These are phyloP conservation scores for Leptodactylus fallax DNA, from an alignment of 2,797 vertebrate species.

Conservation along the genomic window DNA sequence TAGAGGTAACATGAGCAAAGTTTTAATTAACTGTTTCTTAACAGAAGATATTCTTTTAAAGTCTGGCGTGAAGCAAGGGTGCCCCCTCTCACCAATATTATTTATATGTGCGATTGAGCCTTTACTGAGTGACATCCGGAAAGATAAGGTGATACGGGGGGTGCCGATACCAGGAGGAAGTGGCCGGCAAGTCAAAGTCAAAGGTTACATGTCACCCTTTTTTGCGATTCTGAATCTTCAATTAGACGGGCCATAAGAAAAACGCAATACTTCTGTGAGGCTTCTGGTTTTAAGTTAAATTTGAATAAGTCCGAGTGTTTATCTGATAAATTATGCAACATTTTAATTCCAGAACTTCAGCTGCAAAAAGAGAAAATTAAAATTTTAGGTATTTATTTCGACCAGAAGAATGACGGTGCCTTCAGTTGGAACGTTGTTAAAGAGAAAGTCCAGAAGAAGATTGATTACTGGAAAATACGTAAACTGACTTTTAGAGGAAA, in stretches of 20 bases:
- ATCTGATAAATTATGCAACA: too few relatives aligned
- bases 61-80: neutral
- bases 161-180: neutral
- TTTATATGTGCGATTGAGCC: neutral
- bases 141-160: neutral
- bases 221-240: neutral
- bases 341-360: too few relatives aligned
- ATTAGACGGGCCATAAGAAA: too few relatives aligned
- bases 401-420: neutral
- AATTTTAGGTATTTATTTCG: neutral
- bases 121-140: neutral
- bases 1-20: neutral
- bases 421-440: neutral
- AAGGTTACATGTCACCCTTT: neutral
- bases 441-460: neutral
- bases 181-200: neutral
- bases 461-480: too few relatives aligned
- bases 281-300: neutral
- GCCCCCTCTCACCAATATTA: neutral
- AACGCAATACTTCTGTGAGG: neutral
- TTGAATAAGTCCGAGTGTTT: neutral
- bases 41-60: neutral
- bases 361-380: neutral
- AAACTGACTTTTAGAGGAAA: too few relatives aligned
- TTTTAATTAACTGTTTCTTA: neutral